Evolutionary conservation across 2,113 vertebrate species (phyloP).

Genomic region (Brachirus orientalis): DNA sequence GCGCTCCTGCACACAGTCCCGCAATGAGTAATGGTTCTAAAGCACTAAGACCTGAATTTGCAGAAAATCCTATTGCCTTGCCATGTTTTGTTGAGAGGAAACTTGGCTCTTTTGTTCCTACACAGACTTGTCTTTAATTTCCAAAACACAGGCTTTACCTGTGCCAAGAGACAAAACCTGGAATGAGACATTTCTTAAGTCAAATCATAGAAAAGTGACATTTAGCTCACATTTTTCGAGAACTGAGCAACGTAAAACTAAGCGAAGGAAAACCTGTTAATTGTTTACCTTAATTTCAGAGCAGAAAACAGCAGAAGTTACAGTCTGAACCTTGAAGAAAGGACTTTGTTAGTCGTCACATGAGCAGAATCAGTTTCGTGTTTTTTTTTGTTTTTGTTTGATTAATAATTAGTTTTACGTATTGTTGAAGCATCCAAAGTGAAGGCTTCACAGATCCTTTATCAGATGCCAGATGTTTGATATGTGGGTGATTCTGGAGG

Average conservation of each 20-base stretch:
- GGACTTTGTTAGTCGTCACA: too few species aligned
- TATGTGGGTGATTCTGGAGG: neutral
- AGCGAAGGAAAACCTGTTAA: too few species aligned
- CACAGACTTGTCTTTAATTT: constrained; percentile 10
- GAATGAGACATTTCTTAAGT: neutral
- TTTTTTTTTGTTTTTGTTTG: too few species aligned
- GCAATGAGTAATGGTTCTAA: neutral
- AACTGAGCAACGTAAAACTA: too few species aligned
- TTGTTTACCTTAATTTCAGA: too few species aligned
- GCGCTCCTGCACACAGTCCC: neutral
- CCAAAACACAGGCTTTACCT: constrained; percentile 4
- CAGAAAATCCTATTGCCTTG: constrained; percentile 4
- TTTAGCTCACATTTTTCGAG: neutral
- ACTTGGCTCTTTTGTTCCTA: neutral
- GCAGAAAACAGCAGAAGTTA: too few species aligned
- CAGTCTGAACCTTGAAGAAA: too few species aligned
- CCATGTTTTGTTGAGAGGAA: constrained; percentile 13
- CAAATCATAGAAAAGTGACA: neutral
- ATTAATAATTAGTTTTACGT: too few species aligned
- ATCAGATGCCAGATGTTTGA: neutral
- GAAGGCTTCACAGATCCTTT: neutral
- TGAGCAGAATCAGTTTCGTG: too few species aligned
- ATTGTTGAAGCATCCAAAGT: too few species aligned
- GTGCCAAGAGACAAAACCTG: neutral
- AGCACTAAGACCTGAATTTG: constrained; percentile 10